These are phyloP conservation scores for Apodemia zela DNA, from an alignment of 2,888 invertebrate genomes.

Conservation along the genomic window DNA sequence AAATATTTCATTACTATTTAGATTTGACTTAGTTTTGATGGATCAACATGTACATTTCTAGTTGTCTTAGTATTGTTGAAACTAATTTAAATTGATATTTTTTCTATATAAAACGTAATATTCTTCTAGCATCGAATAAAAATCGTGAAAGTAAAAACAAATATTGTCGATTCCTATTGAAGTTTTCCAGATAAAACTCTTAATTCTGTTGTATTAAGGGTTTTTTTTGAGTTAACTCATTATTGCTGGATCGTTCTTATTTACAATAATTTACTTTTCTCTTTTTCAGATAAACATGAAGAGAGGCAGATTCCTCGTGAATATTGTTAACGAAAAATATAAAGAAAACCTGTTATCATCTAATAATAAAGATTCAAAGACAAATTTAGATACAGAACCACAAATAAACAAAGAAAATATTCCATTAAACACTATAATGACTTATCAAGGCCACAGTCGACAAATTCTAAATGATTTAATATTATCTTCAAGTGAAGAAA, in stretches of 20 bases:
- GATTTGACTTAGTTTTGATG: conserved; percentile 19
- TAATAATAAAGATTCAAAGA: neutral
- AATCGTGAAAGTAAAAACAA: neutral
- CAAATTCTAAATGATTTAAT: conserved; percentile 2
- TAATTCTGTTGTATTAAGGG: neutral
- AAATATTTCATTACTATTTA: conserved; percentile 19
- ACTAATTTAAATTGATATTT: conserved; percentile 8
- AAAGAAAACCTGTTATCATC: neutral
- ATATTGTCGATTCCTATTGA: neutral
- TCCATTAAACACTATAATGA: conserved; percentile 5
- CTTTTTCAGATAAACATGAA: conserved; percentile 13
- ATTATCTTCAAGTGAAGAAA: conserved; percentile 4
- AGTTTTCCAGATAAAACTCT: conserved; percentile 5
- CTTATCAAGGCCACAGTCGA: neutral
- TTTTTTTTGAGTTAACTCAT: conserved; percentile 19
- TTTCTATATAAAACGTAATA: neutral
- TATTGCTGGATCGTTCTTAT: conserved; percentile 12
- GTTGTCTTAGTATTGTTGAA: conserved; percentile 21
- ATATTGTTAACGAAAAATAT: conserved; percentile 15
- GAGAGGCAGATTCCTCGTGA: conserved; percentile 5
- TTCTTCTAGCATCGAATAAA: neutral
- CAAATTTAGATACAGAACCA: conserved; percentile 5
- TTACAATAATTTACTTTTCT: conserved; percentile 3
- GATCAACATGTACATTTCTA: conserved; percentile 20
- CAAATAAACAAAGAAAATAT: conserved; percentile 5